These are phyloP conservation scores for Plagiodera versicolora DNA, from an alignment of 2,888 invertebrate species.

Conservation along the genomic window DNA sequence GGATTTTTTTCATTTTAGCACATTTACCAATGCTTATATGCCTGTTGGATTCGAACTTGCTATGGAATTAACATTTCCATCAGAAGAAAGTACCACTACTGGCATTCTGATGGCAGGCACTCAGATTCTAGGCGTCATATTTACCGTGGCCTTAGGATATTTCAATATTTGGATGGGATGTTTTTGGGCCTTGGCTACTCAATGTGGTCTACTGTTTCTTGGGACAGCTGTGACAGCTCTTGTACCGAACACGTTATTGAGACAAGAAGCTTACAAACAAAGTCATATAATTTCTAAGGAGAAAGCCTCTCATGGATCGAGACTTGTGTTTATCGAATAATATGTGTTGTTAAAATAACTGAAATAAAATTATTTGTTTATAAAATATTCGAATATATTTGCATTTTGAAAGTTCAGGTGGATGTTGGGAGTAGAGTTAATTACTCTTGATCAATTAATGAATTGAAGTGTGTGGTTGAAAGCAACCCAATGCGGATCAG, in stretches of 20 bases:
- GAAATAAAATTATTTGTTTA: background rate
- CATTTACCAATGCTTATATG: slow-evolving; percentile 37
- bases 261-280: slow-evolving; percentile 36
- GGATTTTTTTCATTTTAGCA: slow-evolving; percentile 25
- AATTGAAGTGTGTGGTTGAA: no score
- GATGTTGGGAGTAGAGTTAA: no score
- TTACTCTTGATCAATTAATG: no score
- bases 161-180: slow-evolving; percentile 35
- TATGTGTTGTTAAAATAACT: background rate
- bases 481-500: no score
- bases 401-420: no score
- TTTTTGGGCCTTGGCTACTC: slow-evolving; percentile 39
- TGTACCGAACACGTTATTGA: slow-evolving; percentile 36
- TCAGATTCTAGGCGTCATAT: slow-evolving; percentile 34
- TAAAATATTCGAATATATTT: background rate
- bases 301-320: slow-evolving; percentile 17
- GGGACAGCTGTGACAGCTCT: slow-evolving; percentile 38
- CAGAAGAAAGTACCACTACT: slow-evolving; percentile 36
- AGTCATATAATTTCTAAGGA: background rate
- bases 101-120: slow-evolving; percentile 37
- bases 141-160: slow-evolving; percentile 32
- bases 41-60: slow-evolving; percentile 39
- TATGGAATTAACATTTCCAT: slow-evolving; percentile 39
- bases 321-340: slow-evolving; percentile 18
- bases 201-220: slow-evolving; percentile 32